Percentiles rank a stretch among this genome's conserved stretches.
Conservation (phyloP, 2,113 vertebrate genomes). For the Engraulis encrasicolus region DNA sequence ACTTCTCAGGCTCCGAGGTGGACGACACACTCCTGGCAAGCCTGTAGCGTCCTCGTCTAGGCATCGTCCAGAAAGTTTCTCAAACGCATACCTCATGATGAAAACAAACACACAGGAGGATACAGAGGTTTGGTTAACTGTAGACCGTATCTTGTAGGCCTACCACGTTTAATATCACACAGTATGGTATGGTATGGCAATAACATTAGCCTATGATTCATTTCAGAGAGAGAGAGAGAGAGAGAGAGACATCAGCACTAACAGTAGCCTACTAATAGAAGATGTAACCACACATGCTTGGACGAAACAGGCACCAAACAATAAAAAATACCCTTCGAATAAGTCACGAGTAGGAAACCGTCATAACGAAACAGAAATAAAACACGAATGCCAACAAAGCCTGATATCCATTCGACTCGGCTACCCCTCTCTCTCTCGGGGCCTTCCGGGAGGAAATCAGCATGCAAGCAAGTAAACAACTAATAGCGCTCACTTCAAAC, state of each 20-base stretch:
- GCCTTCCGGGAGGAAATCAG: neutral
- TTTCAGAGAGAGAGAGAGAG: no score
- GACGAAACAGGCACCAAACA: no score
- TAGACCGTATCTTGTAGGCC: no score
- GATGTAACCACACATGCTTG: no score
- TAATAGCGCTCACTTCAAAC: neutral
- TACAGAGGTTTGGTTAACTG: neutral
- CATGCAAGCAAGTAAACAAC: neutral
- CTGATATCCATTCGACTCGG: neutral
- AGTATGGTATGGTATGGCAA: no score
- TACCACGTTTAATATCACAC: no score
- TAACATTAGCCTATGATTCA: no score
- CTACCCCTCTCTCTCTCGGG: no score
- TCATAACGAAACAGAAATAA: neutral
- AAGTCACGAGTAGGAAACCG: neutral
- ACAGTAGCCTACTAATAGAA: no score
- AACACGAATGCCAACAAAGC: neutral
- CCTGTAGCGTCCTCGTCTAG: constrained; percentile 46
- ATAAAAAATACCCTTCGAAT: no score
- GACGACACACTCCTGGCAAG: constrained; percentile 19
- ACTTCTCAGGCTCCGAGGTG: constrained; percentile 46
- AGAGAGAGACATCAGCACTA: no score
- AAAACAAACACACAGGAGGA: neutral
- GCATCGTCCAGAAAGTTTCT: constrained; percentile 52
- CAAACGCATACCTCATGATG: neutral